Evolutionary conservation across 2,113 vertebrate species (phyloP).

Genomic region (Laticauda laticaudata): DNA sequence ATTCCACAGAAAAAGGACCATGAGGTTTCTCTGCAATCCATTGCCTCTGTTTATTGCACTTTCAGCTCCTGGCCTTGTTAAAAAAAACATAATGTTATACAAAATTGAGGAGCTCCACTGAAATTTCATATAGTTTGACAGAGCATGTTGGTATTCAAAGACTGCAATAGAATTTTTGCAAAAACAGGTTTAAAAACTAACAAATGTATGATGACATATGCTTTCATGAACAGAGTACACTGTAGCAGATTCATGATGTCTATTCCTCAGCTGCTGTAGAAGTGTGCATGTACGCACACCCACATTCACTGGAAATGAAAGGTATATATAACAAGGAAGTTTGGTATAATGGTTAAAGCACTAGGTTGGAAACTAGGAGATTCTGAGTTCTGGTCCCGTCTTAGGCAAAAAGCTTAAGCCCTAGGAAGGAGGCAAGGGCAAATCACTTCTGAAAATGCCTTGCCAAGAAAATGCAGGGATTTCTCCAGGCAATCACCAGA

Average conservation of each 20-base stretch:
- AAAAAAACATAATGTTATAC: conserved; percentile 4
- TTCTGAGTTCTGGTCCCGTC: not conserved
- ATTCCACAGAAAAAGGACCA: conserved; percentile 22
- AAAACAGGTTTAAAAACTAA: not conserved
- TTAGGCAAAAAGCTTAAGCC: not conserved
- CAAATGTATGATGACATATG: not conserved
- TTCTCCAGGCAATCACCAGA: not conserved
- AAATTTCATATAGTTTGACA: conserved; percentile 25
- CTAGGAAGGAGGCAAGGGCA: not conserved
- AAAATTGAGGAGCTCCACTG: not conserved
- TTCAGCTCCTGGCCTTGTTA: not conserved
- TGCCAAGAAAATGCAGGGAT: not conserved
- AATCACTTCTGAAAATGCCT: not conserved
- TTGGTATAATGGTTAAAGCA: not conserved
- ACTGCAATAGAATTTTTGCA: conserved; percentile 19
- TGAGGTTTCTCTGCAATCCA: conserved; percentile 21
- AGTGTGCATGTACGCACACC: no score
- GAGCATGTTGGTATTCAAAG: conserved; percentile 19
- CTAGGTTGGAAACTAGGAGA: not conserved
- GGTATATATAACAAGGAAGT: not conserved
- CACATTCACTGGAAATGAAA: not conserved
- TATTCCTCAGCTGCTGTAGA: not conserved
- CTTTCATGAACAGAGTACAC: not conserved
- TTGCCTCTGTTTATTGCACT: conserved; percentile 44
- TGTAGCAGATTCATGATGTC: not conserved